A percentile compares a stretch with the other conserved stretches of the same genome.
These are phyloP conservation scores for Herminia tarsipennalis DNA, from an alignment of 2,888 invertebrate species.

Conservation along the genomic window DNA sequence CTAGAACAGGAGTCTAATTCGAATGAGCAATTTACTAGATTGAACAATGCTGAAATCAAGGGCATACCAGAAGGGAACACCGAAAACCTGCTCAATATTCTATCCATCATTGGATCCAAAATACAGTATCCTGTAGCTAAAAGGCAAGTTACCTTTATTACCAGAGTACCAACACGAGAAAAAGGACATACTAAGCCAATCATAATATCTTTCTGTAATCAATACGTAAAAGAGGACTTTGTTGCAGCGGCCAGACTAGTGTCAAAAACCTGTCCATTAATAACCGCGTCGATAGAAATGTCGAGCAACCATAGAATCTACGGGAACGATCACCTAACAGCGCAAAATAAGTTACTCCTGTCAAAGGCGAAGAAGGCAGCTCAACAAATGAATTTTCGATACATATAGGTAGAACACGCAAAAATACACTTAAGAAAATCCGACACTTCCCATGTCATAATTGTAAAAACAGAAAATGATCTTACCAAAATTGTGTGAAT, in stretches of 20 bases:
- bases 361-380: conserved; percentile 2
- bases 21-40: neutral
- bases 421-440: conserved; percentile 22
- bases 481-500: neutral
- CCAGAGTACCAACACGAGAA: neutral
- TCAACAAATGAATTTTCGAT: too few relatives aligned
- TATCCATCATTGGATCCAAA: too few relatives aligned
- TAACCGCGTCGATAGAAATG: neutral
- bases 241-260: too few relatives aligned
- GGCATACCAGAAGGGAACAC: conserved; percentile 1
- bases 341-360: neutral
- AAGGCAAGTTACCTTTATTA: too few relatives aligned
- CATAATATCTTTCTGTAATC: neutral
- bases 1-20: neutral
- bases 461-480: neutral
- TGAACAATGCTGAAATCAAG: too few relatives aligned
- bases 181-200: neutral
- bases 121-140: too few relatives aligned
- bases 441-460: neutral
- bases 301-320: neutral
- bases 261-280: neutral
- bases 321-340: conserved; percentile 3
- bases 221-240: too few relatives aligned
- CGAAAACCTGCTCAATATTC: too few relatives aligned
- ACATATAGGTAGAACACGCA: conserved; percentile 16